phyloP scores from a whole-genome alignment of 2,888 invertebrate species.

The Apantesis nais region DNA sequence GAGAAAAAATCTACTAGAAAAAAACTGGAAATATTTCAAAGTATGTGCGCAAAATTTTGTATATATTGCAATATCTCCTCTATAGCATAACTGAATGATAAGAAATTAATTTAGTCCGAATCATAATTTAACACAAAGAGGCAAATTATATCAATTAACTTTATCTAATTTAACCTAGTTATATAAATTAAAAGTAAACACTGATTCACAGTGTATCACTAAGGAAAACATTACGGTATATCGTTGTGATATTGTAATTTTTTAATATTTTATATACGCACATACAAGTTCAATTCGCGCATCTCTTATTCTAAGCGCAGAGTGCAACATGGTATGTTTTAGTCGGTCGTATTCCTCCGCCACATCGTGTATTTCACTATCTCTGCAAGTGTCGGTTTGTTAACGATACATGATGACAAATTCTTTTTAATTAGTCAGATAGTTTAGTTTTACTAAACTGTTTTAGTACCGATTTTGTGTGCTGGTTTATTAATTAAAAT shows the following conservation, averaged over 20 bases:
- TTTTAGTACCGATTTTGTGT: no score
- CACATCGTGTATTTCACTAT: no score
- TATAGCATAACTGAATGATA: constrained; percentile 3
- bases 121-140: constrained; percentile 2
- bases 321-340: no score
- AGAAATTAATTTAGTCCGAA: constrained; percentile 5
- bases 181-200: constrained; percentile 8
- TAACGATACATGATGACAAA: no score
- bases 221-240: constrained; percentile 13
- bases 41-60: not conserved
- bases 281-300: not conserved
- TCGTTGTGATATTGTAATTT: not conserved
- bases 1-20: not conserved
- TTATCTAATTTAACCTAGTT: constrained; percentile 35
- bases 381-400: no score
- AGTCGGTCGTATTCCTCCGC: no score
- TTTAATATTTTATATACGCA: no score
- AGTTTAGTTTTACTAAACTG: no score
- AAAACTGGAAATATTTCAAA: not conserved
- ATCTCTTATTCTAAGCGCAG: no score
- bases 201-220: constrained; percentile 6
- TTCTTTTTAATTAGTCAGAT: no score
- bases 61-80: not conserved
- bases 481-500: no score
- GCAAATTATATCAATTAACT: constrained; percentile 6